Percentiles rank a stretch among this genome's conserved stretches.
These are phyloP conservation scores for Hycleus phaleratus DNA, from an alignment of 1,140 invertebrate species.

Conservation along the genomic window DNA sequence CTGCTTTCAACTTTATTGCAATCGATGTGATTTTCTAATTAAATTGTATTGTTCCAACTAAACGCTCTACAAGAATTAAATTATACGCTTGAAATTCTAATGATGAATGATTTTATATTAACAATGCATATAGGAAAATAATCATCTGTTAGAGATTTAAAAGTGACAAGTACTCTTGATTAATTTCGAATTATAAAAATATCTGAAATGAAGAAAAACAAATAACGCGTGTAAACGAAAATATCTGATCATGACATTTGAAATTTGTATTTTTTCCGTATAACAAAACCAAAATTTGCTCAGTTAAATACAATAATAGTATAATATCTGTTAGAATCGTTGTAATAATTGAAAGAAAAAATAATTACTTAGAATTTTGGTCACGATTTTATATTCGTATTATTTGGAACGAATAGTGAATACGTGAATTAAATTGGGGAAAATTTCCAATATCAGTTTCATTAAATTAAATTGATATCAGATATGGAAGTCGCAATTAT, in stretches of 20 bases:
- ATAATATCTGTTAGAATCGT: too few relatives aligned
- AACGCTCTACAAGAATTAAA: slow-evolving; percentile 6
- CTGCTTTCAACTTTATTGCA: slow-evolving; percentile 5
- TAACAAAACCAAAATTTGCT: too few relatives aligned
- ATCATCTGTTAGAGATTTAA: too few relatives aligned
- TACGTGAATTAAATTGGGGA: slow-evolving; percentile 2
- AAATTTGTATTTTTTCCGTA: too few relatives aligned
- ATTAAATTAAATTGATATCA: too few relatives aligned
- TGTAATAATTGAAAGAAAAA: slow-evolving; percentile 5
- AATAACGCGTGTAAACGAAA: neutral
- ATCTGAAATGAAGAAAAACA: too few relatives aligned
- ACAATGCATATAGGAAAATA: too few relatives aligned
- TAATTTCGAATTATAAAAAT: too few relatives aligned
- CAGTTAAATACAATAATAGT: too few relatives aligned
- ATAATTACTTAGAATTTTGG: slow-evolving; percentile 3
- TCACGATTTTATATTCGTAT: slow-evolving; percentile 5
- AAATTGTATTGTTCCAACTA: slow-evolving; percentile 13
- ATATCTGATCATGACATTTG: slow-evolving; percentile 8
- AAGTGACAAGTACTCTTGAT: too few relatives aligned
- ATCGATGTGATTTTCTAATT: slow-evolving; percentile 10
- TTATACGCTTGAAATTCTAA: slow-evolving; percentile 5
- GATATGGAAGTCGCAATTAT: slow-evolving; percentile 1
- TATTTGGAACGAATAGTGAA: slow-evolving; percentile 12
- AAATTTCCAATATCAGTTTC: too few relatives aligned
- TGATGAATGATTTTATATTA: neutral